Percentiles rank a stretch among this genome's conserved stretches.
Evolutionary conservation across 2,113 vertebrate species (phyloP).

Genomic region (Barnardius zonarius): DNA sequence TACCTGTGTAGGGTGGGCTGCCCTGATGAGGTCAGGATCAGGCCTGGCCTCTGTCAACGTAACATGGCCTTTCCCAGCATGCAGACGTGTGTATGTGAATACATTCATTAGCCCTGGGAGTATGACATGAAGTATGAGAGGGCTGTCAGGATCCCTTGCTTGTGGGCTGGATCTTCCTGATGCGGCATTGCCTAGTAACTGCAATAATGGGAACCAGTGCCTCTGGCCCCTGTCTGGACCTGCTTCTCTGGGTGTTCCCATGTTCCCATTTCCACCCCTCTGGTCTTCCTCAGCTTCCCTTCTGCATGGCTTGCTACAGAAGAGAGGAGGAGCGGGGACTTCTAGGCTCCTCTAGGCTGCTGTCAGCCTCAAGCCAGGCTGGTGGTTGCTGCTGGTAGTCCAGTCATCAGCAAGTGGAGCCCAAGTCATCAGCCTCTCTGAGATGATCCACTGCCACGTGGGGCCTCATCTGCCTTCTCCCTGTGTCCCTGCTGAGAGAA

Average conservation of each 20-base stretch:
- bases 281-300: background rate
- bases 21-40: background rate
- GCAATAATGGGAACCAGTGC: background rate
- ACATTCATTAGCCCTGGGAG: background rate
- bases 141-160: background rate
- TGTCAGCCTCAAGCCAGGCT: background rate
- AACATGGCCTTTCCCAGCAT: background rate
- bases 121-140: background rate
- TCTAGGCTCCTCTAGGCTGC: background rate
- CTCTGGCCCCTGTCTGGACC: background rate
- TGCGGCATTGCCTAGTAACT: background rate
- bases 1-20: background rate
- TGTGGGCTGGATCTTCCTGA: background rate
- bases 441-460: background rate
- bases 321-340: background rate
- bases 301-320: background rate
- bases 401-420: background rate
- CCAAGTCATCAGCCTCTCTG: background rate
- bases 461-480: background rate
- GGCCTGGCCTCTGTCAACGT: background rate
- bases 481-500: background rate
- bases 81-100: background rate
- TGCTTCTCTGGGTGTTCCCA: background rate
- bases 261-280: background rate
- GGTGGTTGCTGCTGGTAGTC: background rate